Base-by-base conservation (phyloP, 2,113 vertebrate genomes). In the Psittacus erithacus region DNA sequence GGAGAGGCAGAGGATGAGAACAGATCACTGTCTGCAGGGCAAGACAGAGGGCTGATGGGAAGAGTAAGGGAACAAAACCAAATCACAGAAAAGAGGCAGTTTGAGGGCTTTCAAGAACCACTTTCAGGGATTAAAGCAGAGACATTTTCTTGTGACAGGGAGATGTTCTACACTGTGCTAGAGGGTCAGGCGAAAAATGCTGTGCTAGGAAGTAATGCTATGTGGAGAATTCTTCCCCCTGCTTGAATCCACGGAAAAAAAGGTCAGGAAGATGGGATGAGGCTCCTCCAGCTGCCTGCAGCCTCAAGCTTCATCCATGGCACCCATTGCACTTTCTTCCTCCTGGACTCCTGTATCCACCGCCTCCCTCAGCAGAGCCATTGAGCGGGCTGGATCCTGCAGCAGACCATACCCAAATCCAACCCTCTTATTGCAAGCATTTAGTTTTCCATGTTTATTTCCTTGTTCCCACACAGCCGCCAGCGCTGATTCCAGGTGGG, bases 251-350 rank as follows among this genome's bases (percentile, higher is more conserved):
- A 43, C 41, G 1, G 1, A 28, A 5, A 31, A 76, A 35, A 38
- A 0, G 5, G 15, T 3, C 1, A 1, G 27, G 47, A 52, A 10
- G 27, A 13, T 1, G 39, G 50, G 64, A 11, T 17, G 11, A 22
- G 12, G 65, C 9, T 23, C 38, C 47, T 27, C 29, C n/a, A 53
- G 31, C 5, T 18, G 22, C 73, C 17, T 2, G 3, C 20, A 33
- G 15, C 38, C 28, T 15, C 0, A 1, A 23, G 9, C 44, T n/a
- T 41, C 4, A 1, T 14, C 24, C 3, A 0, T 13, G 35, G 46
- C 39, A 59, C 44, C n/a, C 1, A 2, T 8, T 27, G 7, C 35
- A 13, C 28, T 31, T 38, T 41, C 35, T 33, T 25, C 15, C 39
- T 13, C 50, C 0, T 0, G 41, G 23, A 24, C 50, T 24, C 47